These are phyloP conservation scores for Palloptera scutellata DNA, from an alignment of 2,888 invertebrate species.

Conservation along the genomic window DNA sequence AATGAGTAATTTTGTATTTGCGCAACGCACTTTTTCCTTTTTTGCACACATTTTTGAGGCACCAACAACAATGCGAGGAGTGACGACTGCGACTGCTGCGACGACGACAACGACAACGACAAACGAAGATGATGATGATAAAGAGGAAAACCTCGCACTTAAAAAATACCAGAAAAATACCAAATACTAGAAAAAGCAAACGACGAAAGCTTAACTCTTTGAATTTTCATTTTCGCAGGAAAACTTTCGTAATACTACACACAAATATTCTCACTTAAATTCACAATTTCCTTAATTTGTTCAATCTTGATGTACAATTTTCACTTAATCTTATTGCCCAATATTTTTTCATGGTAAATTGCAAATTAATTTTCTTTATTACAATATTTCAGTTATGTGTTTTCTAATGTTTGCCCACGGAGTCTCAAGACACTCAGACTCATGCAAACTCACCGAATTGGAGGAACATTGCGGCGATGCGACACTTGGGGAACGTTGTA, in stretches of 20 bases:
- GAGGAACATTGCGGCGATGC: slow-evolving; percentile 66
- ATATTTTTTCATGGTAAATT: not conserved
- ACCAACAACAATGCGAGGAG: not conserved
- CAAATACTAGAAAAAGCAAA: slow-evolving; percentile 9
- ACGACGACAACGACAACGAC: slow-evolving; percentile 32
- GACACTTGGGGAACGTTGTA: slow-evolving; percentile 77
- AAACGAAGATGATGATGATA: slow-evolving; percentile 15
- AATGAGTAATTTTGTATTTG: slow-evolving; percentile 47
- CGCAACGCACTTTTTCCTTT: slow-evolving; percentile 48
- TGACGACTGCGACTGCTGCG: slow-evolving; percentile 30
- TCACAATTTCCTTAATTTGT: too few species aligned
- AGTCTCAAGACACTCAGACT: not conserved
- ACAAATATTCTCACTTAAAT: too few species aligned
- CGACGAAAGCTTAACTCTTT: slow-evolving; percentile 9
- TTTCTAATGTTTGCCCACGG: too few species aligned
- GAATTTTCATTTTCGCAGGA: slow-evolving; percentile 3
- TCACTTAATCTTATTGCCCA: too few species aligned
- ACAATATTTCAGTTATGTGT: not conserved
- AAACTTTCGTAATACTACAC: slow-evolving; percentile 22
- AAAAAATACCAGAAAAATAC: slow-evolving; percentile 16
- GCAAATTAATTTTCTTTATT: slow-evolving; percentile 6
- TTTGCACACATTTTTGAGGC: slow-evolving; percentile 38
- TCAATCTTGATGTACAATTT: too few species aligned
- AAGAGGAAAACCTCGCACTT: slow-evolving; percentile 9
- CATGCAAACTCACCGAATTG: slow-evolving; percentile 60